Conservation (phyloP, 1,140 invertebrate species). For the Lepeophtheirus salmonis region DNA sequence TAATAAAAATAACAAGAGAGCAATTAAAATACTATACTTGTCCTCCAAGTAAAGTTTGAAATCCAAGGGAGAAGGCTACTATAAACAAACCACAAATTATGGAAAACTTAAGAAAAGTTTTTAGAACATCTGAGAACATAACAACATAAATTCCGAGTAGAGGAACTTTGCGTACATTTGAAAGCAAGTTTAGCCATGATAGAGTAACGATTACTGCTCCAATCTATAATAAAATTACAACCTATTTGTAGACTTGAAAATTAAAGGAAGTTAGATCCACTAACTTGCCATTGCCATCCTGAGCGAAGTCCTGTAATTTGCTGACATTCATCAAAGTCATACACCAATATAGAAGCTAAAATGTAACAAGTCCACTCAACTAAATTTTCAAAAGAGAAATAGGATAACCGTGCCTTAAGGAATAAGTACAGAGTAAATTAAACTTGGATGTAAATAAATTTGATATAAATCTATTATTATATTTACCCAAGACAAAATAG, state of each 20-base stretch:
- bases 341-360: conserved; percentile 29
- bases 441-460: too few relatives aligned
- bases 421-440: too few relatives aligned
- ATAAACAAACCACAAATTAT: conserved; percentile 35
- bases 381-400: conserved; percentile 32
- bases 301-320: conserved; percentile 24
- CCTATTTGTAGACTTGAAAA: conserved; percentile 33
- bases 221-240: conserved; percentile 22
- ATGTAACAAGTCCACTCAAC: conserved; percentile 34
- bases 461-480: too few relatives aligned
- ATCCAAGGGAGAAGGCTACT: conserved; percentile 33
- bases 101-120: conserved; percentile 34
- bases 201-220: conserved; percentile 32
- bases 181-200: conserved; percentile 33
- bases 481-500: too few relatives aligned
- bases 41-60: conserved; percentile 30
- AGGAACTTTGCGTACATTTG: conserved; percentile 32
- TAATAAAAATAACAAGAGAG: not conserved
- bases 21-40: conserved; percentile 25
- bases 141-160: conserved; percentile 37
- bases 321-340: conserved; percentile 30
- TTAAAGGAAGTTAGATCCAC: conserved; percentile 13
- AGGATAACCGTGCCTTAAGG: conserved; percentile 28
- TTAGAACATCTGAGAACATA: conserved; percentile 36
- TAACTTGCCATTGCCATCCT: conserved; percentile 17